These are phyloP conservation scores for Cichladusa arquata DNA, from an alignment of 2,113 vertebrate species.

Conservation along the genomic window DNA sequence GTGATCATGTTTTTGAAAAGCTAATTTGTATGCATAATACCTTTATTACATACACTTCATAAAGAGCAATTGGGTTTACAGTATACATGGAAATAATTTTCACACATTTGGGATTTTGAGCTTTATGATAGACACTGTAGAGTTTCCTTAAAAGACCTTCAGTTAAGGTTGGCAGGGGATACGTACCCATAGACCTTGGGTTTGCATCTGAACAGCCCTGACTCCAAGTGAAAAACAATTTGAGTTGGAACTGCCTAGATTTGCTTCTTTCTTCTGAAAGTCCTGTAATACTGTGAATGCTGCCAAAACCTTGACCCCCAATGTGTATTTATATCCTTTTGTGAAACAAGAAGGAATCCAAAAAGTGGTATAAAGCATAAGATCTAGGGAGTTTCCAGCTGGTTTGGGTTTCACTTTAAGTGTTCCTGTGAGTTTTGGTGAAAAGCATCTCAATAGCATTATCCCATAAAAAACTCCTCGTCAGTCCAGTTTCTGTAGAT, in stretches of 20 bases:
- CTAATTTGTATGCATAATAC: conserved; percentile 12
- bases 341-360: not conserved
- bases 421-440: not conserved
- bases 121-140: not conserved
- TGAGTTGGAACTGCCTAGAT: not conserved
- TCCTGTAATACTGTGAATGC: not conserved
- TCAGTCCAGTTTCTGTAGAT: not conserved
- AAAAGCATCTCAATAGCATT: not conserved
- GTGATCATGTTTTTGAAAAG: not conserved
- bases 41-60: not conserved
- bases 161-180: not conserved
- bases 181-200: rapidly evolving
- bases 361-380: not conserved
- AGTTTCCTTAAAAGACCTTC: not conserved
- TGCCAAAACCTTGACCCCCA: not conserved
- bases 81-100: not conserved
- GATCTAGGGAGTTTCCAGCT: not conserved
- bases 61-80: not conserved
- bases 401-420: not conserved
- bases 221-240: not conserved
- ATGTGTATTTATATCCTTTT: not conserved
- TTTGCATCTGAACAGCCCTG: not conserved
- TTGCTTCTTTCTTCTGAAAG: not conserved
- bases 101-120: not conserved
- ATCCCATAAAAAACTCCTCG: rapidly evolving